A percentile compares a stretch with the other conserved stretches of the same genome.
Evolutionary conservation across 2,113 vertebrate genomes (phyloP).

Genomic region (Barnardius zonarius): DNA sequence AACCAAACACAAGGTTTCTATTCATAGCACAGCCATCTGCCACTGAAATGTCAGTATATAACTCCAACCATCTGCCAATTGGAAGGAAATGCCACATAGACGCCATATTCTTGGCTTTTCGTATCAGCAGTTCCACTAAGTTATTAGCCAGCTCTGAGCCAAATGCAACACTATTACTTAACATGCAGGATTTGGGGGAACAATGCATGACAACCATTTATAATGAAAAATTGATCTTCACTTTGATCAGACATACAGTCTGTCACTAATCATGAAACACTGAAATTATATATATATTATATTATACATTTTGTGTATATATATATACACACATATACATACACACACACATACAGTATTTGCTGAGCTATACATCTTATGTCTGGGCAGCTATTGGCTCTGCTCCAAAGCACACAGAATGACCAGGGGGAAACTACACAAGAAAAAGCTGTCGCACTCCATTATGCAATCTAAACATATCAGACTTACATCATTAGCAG

Average conservation of each 20-base stretch:
- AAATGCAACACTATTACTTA: neutral
- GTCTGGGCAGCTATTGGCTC: neutral
- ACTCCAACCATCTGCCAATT: neutral
- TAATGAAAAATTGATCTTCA: neutral
- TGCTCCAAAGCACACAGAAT: neutral
- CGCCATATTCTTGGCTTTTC: neutral
- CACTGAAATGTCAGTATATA: neutral
- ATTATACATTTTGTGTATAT: too few relatives aligned
- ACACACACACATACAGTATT: neutral
- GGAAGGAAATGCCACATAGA: neutral
- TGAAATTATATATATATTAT: neutral
- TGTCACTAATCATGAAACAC: neutral
- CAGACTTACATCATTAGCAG: slow-evolving; percentile 87
- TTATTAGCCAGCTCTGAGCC: neutral
- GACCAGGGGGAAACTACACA: neutral
- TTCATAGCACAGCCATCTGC: slow-evolving; percentile 6
- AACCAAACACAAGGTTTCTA: neutral
- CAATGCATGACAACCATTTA: neutral
- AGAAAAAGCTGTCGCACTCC: neutral
- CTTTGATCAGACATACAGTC: neutral
- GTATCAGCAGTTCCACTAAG: neutral
- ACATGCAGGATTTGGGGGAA: neutral
- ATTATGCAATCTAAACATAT: neutral
- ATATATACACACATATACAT: too few relatives aligned
- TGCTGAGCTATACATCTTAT: neutral